These are phyloP conservation scores for Collichthys lucidus DNA, from an alignment of 2,113 vertebrate species.

Conservation along the genomic window DNA sequence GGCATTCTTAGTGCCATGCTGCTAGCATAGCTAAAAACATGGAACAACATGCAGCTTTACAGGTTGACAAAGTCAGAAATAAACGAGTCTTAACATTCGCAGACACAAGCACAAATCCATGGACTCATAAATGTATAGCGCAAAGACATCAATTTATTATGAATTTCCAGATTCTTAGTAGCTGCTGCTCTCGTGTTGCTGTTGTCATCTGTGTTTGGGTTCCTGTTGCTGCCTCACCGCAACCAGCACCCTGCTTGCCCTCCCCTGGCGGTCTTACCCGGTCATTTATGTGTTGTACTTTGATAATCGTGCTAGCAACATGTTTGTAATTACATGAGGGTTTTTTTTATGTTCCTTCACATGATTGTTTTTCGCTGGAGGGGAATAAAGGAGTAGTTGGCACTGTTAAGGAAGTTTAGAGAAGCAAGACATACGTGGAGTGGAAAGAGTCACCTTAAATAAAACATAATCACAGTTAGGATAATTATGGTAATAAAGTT, in stretches of 20 bases:
- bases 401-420: background rate
- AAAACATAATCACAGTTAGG: background rate
- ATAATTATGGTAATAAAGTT: background rate
- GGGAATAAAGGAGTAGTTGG: slow-evolving; percentile 30
- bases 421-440: background rate
- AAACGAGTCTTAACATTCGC: background rate
- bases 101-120: background rate
- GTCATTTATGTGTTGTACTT: slow-evolving; percentile 24
- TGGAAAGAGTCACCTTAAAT: background rate
- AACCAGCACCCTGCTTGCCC: slow-evolving; percentile 41
- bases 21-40: background rate
- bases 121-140: background rate
- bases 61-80: background rate
- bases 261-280: background rate
- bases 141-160: background rate
- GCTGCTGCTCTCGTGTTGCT: slow-evolving; percentile 73
- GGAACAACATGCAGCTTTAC: background rate
- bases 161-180: slow-evolving; percentile 20
- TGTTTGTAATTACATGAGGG: background rate
- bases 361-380: slow-evolving; percentile 7
- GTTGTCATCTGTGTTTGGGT: slow-evolving; percentile 53
- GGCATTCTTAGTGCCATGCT: background rate
- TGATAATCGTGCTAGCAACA: slow-evolving; percentile 1
- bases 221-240: slow-evolving; percentile 57
- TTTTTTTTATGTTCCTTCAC: background rate